A percentile compares a stretch with the other conserved stretches of the same genome.
Evolutionary conservation across 1,140 invertebrate genomes (phyloP).

Genomic region (Bombus sibiricus): DNA sequence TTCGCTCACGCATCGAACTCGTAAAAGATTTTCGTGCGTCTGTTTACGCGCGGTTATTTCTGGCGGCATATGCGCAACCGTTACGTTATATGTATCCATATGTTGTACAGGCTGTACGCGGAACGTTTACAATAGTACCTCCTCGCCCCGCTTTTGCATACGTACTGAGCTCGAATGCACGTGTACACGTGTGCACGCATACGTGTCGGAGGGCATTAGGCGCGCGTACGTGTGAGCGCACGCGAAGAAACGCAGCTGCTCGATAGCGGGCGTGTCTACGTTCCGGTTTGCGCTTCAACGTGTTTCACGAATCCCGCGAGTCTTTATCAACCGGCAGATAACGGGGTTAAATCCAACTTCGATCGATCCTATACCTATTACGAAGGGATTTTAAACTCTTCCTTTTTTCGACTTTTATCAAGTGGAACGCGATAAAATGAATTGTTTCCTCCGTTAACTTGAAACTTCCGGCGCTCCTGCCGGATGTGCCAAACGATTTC

Average conservation of each 20-base stretch:
- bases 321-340: conserved; percentile 27
- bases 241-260: conserved; percentile 72
- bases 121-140: conserved; percentile 76
- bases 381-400: not conserved
- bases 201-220: conserved; percentile 37
- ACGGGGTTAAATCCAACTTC: not conserved
- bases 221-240: conserved; percentile 37
- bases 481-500: conserved; percentile 5
- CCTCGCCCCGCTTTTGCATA: conserved; percentile 33
- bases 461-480: not conserved
- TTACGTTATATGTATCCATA: conserved; percentile 70
- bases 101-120: conserved; percentile 72
- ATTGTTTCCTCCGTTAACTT: conserved; percentile 13
- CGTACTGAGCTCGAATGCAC: conserved; percentile 7
- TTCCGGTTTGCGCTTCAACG: conserved; percentile 21
- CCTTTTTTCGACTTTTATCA: not conserved
- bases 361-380: not conserved
- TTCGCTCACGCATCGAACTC: conserved; percentile 61
- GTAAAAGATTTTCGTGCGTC: conserved; percentile 69
- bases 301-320: conserved; percentile 28
- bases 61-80: conserved; percentile 65
- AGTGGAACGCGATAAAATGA: conserved; percentile 12
- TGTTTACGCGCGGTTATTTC: conserved; percentile 73
- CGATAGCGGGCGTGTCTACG: conserved; percentile 49
- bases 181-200: conserved; percentile 36